A percentile compares a stretch with the other conserved stretches of the same genome.
These are phyloP conservation scores for Otolemur crassicaudatus DNA, from an alignment of 2,797 vertebrate genomes.

Conservation along the genomic window DNA sequence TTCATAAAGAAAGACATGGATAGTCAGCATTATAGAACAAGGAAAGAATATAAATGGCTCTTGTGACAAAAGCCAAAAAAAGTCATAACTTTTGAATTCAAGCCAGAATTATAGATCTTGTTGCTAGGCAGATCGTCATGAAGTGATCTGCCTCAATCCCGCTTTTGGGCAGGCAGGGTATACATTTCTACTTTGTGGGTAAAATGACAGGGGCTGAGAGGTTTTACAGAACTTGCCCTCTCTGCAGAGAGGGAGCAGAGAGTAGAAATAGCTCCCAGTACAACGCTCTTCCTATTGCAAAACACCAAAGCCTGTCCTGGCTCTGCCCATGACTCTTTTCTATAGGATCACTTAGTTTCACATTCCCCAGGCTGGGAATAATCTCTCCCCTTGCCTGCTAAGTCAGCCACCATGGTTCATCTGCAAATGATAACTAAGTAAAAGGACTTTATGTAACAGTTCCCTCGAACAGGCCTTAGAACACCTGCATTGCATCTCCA, in stretches of 20 bases:
- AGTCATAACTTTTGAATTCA: not conserved
- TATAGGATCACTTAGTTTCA: not conserved
- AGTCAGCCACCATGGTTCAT: not conserved
- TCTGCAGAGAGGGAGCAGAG: not conserved
- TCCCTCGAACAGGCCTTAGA: not conserved
- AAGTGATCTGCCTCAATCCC: not conserved
- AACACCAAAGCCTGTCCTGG: not conserved
- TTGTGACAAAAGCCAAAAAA: not conserved
- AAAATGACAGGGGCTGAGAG: not conserved
- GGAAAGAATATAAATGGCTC: not conserved
- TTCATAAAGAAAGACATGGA: not conserved
- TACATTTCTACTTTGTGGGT: not conserved
- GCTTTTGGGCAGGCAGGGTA: not conserved
- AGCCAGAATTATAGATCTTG: not conserved
- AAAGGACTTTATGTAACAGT: constrained; percentile 18
- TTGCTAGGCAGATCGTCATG: not conserved
- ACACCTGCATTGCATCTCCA: not conserved
- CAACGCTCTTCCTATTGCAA: not conserved
- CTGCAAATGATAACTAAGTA: constrained; percentile 10
- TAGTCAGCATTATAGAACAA: not conserved
- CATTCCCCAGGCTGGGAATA: not conserved
- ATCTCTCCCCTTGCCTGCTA: not conserved
- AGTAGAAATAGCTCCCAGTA: not conserved
- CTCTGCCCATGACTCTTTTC: not conserved
- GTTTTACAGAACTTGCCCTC: not conserved